Base-by-base conservation (phyloP, 2,797 vertebrate species). In the Pseudomugil tenellus region DNA sequence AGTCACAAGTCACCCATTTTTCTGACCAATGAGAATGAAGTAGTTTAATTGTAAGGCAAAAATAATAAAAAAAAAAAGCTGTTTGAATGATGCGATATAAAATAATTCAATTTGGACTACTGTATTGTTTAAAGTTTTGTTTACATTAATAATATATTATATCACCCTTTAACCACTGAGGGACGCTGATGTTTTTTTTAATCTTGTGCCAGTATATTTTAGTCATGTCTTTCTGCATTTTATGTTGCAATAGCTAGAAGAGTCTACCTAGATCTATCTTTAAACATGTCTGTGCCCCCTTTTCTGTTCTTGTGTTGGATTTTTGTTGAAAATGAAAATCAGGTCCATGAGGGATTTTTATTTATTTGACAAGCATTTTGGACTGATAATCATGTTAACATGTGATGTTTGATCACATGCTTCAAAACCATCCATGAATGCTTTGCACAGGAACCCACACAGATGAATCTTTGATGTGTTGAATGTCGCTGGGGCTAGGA, bases 71-170 rank as follows among this genome's bases (percentile, higher is more conserved):
- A 75, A 58, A 48, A 51, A 59, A 39, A 82, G 62, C 74, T 65
- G 61, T 78, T 70, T 62, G 60, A 74, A 61, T 69, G 41, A 76
- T 77, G 65, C 74, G 58, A 80, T 80, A 72, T 52, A 54, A 73
- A 81, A 68, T 67, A 72, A 77, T 87, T 83, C 51, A 80, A 77
- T 84, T 85, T 70, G 76, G 80, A 92, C 85, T 87, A 89, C 85
- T 91, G 89, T 92, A 86, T 87, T 91, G 86, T 90, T 87, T 81
- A 91, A 92, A 91, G 70, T 77, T 76, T 87, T 94, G 93, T 94
- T 95, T 92, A 94, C 91, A 93, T 93, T 92, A 93, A 87, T 94
- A 94, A 94, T 95, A 95, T 94, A 94, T 95, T 92, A 55, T 87
- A 83, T 81, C 82, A 70, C 66, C 84, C 72, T 78, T 87, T 76